phyloP scores from a whole-genome alignment of 2,113 vertebrate species.

The Hipposideros armiger region DNA sequence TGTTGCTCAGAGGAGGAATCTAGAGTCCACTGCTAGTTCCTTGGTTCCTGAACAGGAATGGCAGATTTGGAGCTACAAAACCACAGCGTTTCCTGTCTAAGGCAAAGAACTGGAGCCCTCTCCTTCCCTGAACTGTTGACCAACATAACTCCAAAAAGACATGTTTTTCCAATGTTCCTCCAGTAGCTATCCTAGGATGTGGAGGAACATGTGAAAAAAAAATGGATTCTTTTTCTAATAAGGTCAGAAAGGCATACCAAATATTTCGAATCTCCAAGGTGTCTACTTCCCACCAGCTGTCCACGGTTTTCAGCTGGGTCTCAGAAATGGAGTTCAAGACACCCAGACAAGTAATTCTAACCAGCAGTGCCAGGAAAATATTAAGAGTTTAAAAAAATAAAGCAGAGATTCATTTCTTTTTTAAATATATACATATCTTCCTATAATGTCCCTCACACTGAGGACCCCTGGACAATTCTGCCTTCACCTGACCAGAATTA shows the following conservation, averaged over 20 bases:
- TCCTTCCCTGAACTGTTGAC: background rate
- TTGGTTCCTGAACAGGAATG: background rate
- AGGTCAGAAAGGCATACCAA: slow-evolving; percentile 64
- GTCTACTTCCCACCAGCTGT: slow-evolving; percentile 64
- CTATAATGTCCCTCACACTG: background rate
- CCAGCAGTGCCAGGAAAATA: slow-evolving; percentile 80
- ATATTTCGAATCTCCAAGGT: slow-evolving; percentile 65
- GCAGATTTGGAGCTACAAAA: background rate
- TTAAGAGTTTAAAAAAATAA: slow-evolving; percentile 73
- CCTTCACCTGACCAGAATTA: slow-evolving; percentile 38
- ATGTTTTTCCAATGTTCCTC: slow-evolving; percentile 78
- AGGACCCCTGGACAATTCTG: background rate
- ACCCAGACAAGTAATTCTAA: slow-evolving; percentile 80
- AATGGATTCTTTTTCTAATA: slow-evolving; percentile 65
- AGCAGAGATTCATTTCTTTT: slow-evolving; percentile 69
- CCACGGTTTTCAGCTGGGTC: slow-evolving; percentile 67
- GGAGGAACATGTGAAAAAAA: slow-evolving; percentile 66
- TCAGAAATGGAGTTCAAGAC: slow-evolving; percentile 72
- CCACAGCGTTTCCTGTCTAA: background rate
- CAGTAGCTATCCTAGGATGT: slow-evolving; percentile 55
- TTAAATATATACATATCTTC: slow-evolving; percentile 59
- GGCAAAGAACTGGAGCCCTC: background rate
- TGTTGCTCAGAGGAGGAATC: background rate
- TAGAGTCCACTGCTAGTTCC: background rate
- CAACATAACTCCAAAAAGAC: slow-evolving; percentile 22